A percentile compares a stretch with the other conserved stretches of the same genome.
phyloP scores from a whole-genome alignment of 2,113 vertebrate genomes.

The Limanda limanda region DNA sequence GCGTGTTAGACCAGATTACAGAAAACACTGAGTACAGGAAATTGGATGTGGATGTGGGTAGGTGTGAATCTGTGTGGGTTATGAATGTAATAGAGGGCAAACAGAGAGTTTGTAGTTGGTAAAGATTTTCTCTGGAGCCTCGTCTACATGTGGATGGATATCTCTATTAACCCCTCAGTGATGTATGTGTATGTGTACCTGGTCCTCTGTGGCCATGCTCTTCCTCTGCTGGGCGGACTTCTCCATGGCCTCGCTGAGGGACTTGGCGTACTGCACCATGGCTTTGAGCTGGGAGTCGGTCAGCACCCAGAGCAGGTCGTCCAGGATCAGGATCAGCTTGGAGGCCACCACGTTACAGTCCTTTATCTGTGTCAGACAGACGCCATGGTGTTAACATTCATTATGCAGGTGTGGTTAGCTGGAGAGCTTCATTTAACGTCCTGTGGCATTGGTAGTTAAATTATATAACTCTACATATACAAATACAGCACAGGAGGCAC shows the following conservation, averaged over 20 bases:
- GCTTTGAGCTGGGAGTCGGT: slow-evolving; percentile 98
- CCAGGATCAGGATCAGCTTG: slow-evolving; percentile 94
- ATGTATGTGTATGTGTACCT: slow-evolving; percentile 49
- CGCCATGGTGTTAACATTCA: not conserved
- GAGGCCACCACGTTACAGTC: slow-evolving; percentile 98
- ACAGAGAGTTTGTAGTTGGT: no score
- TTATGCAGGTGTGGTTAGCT: not conserved
- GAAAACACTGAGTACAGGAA: not conserved
- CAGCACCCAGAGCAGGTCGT: slow-evolving; percentile 98
- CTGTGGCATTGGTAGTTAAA: no score
- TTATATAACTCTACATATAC: no score
- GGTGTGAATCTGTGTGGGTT: not conserved
- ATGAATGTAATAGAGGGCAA: not conserved
- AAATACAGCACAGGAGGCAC: no score
- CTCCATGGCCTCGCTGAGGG: slow-evolving; percentile 98
- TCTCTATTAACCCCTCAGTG: not conserved
- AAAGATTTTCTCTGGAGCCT: no score
- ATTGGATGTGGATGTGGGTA: not conserved
- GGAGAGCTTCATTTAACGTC: no score
- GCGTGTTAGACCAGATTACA: not conserved
- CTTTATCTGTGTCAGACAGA: slow-evolving; percentile 84
- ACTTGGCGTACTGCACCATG: slow-evolving; percentile 99
- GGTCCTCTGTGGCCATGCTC: slow-evolving; percentile 92
- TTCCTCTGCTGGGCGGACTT: slow-evolving; percentile 97
- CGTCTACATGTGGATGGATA: not conserved